Evolutionary conservation across 2,113 vertebrate species (phyloP), one percentile per base, ranked within the genome.

Genomic region (Brachyhypopomus occidentalis): DNA sequence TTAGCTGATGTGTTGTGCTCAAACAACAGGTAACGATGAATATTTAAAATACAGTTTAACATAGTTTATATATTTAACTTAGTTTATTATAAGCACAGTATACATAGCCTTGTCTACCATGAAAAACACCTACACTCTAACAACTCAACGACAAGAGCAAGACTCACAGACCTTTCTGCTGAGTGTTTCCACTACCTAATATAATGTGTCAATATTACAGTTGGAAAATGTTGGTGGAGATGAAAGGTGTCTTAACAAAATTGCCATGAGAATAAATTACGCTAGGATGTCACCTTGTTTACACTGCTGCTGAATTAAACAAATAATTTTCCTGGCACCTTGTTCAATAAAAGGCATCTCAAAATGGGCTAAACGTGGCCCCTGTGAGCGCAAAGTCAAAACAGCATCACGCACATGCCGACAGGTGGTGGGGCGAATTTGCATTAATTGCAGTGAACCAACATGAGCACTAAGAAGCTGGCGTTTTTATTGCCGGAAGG

Each of bases 401-500:
- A 75, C 55, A 75, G 55, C 52, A 60, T 30, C 20, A 20, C 55
- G 5, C 27, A 60, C 55, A 34, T 11, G 66, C 56, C 59, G 66
- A 34, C 69, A 79, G 78, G 78, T 79, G 67, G 56, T 22, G 56
- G 60, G 56, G 69, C 19, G 25, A 38, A 79, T 79, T 79, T 72
- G 66, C 77, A 75, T 55, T 70, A 79, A 79, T 79, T 75, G 77
- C 77, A 30, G 6, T 36, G 23, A 83, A 75, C 23, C 27, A 55
- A 80, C 62, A 55, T 30, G 23, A 72, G 45, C 34, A 77, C 34
- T 66, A 38, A 59, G 22, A 34, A 75, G 30, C 63, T 1, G 36
- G 56, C 7, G 5, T 63, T 80, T 30, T 77, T 80, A 11, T 38
- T 58, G 45, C 60, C 20, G 63, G 27, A 34, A 80, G 23, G 60